Evolutionary conservation across 2,888 invertebrate genomes (phyloP), one percentile per base, ranked within the genome.

Genomic region (Epinotia demarniana): DNA sequence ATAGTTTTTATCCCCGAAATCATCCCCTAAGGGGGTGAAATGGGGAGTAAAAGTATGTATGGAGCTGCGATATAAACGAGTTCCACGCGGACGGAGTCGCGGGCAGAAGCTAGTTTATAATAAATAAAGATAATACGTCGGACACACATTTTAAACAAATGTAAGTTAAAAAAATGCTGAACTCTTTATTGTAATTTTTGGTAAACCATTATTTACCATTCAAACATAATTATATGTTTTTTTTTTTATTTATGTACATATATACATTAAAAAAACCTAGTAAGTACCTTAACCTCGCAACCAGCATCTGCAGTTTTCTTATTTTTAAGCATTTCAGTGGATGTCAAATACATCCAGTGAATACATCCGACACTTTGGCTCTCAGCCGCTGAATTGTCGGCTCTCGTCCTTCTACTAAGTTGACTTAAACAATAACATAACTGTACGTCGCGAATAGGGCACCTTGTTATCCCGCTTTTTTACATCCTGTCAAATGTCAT

Each of bases 401-500:
- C 23, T 58, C 23, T n/a, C 16, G 46, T 69, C 46, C 27, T 69
- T 60, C 46, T 43, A 69, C 69, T 58, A 43, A 69, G 58, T 58
- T 58, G 68, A 46, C 23, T 69, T 67, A 72, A 76, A 78, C 77
- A 77, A 78, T 76, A 78, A 77, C 71, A 76, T 78, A 79, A 79
- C 80, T 77, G 78, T 79, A 57, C 60, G 23, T 58, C 64, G 43
- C 73, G 69, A 58, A 79, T 78, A 81, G 73, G 70, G 78, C 78
- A 80, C 78, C 79, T 78, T 78, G 78, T 66, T 61, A 73, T 58
- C 73, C 72, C 71, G 72, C 74, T 71, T 82, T 83, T 81, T 80
- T 80, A 78, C 76, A 78, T 78, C 77, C 77, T 77, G 79, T 82
- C 85, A 89, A 90, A 91, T 89, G 91, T 90, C 90, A 90, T 67